A percentile compares a stretch with the other conserved stretches of the same genome.
Conservation (phyloP, 1,140 invertebrate species). For the Homalodisca vitripennis region DNA sequence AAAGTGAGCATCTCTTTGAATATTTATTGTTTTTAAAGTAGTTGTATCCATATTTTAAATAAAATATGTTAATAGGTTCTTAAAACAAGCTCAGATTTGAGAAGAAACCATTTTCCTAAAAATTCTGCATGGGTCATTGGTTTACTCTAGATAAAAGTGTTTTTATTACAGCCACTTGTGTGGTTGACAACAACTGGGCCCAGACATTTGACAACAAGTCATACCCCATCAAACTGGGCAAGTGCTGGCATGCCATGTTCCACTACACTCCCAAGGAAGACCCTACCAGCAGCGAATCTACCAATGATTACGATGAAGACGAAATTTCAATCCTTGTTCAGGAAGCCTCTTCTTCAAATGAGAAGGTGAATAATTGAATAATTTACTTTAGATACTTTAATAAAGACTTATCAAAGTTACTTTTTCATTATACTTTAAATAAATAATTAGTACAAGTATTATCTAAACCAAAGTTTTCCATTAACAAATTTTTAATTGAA, state of each 20-base stretch:
- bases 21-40: too few species aligned
- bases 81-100: too few species aligned
- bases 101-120: too few species aligned
- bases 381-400: too few species aligned
- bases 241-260: slow-evolving; percentile 60
- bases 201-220: slow-evolving; percentile 61
- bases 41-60: too few species aligned
- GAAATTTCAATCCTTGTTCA: slow-evolving; percentile 47
- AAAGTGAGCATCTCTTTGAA: too few species aligned
- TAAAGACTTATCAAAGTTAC: too few species aligned
- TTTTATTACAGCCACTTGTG: slow-evolving; percentile 55
- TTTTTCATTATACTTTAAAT: too few species aligned
- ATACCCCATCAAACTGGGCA: slow-evolving; percentile 54
- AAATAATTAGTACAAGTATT: too few species aligned
- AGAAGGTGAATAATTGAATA: too few species aligned
- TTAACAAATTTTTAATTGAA: background rate
- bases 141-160: background rate
- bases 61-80: too few species aligned
- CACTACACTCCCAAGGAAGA: slow-evolving; percentile 50
- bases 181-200: slow-evolving; percentile 54
- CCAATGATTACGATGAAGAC: slow-evolving; percentile 37
- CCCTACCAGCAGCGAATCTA: slow-evolving; percentile 33
- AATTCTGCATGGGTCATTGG: too few species aligned
- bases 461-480: background rate
- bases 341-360: slow-evolving; percentile 39